Evolutionary conservation across 2,888 invertebrate species (phyloP), one percentile per base, ranked within the genome.

Genomic region (Andrena marginata): DNA sequence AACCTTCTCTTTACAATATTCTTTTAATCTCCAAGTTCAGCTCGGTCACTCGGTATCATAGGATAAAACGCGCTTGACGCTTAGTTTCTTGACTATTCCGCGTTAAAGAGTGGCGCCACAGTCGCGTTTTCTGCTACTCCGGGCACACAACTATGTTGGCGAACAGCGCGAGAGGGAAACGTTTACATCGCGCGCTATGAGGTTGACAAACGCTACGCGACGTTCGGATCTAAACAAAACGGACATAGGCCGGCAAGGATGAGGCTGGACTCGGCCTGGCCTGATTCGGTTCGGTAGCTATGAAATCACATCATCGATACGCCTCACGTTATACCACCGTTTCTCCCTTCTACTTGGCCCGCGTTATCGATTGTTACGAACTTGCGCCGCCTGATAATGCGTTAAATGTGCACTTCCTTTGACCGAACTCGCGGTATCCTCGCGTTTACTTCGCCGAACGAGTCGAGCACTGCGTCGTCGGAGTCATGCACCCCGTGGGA

Each of bases 301-400:
- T 80, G 80, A 67, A 64, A 71, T 80, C 59, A 26, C 63, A 49
- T 63, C 59, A 35, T 63, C 80, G 31, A 80, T 71, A 71, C 80
- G 35, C 20, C 56, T 63, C 48, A 62, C 75, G 67, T 68, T 63
- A 26, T 67, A 82, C 56, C 26, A 80, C 59, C 59, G 42, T 82
- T 63, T 86, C 85, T 86, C 87, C 86, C 86, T 87, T 82, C 87
- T 87, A 77, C 87, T 54, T 51, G 74, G 48, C 48, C 76, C 75
- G 80, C 72, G 85, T 84, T 87, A 87, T 87, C 87, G 87, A 87
- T 87, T 87, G 78, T 87, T 77, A 85, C 77, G 77, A 85, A 83
- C 75, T 42, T 42, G 79, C 80, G 81, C 77, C 83, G 79, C 72
- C 84, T 84, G 87, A 87, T 87, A 87, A 87, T 74, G 85, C 77